Evolutionary conservation across 2,797 vertebrate genomes (phyloP).

Genomic region (Echiichthys vipera): DNA sequence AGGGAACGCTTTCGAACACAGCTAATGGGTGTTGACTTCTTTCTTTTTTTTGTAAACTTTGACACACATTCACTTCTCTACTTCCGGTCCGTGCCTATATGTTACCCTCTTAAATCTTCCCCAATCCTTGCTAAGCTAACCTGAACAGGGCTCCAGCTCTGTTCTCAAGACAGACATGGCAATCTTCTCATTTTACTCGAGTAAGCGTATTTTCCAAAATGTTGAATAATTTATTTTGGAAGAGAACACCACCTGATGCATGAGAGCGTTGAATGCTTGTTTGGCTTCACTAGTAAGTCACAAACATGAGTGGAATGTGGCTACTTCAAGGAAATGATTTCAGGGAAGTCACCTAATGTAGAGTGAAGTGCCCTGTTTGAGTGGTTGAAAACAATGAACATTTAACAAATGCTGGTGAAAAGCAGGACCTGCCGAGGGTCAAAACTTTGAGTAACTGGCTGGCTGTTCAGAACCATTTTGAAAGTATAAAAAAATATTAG

Average conservation of each 20-base stretch:
- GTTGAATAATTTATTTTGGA: background rate
- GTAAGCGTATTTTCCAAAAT: background rate
- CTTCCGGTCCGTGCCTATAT: background rate
- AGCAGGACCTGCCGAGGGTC: constrained; percentile 12
- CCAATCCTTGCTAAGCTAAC: background rate
- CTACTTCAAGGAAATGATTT: background rate
- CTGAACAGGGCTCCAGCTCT: background rate
- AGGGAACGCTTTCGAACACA: too few relatives aligned
- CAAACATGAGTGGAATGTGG: constrained; percentile 5
- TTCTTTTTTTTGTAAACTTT: too few relatives aligned
- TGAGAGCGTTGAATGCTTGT: background rate
- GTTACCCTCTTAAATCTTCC: too few relatives aligned
- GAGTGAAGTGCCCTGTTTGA: background rate
- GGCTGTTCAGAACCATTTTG: constrained; percentile 21
- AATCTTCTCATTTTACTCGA: background rate
- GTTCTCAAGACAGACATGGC: background rate
- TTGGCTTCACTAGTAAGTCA: background rate
- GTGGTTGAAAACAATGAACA: background rate
- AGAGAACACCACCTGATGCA: background rate
- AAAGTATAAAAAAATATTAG: constrained; percentile 39
- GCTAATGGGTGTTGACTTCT: too few relatives aligned
- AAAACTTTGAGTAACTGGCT: constrained; percentile 25
- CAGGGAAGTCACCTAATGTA: background rate
- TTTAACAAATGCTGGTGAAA: constrained; percentile 23
- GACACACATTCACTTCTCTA: background rate